Evolutionary conservation across 2,888 invertebrate species (phyloP).

Genomic region (Cheilosia pagana): DNA sequence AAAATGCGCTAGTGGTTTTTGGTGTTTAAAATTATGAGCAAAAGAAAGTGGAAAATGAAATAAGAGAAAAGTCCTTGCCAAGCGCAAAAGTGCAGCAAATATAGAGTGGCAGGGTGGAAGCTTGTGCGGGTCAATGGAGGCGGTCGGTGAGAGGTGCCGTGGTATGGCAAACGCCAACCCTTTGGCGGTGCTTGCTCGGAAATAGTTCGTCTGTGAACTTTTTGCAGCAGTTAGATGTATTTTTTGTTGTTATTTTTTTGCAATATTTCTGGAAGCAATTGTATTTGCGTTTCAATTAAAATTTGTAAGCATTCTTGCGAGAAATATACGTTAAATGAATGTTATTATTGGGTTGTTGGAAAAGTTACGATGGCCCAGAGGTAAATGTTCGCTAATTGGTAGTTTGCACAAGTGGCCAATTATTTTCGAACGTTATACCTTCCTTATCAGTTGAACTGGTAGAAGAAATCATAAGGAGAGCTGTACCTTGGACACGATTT

Average conservation of each 20-base stretch:
- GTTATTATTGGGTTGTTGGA: neutral
- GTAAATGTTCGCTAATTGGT: neutral
- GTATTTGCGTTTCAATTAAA: neutral
- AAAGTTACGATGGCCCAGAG: neutral
- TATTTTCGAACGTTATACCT: too few species aligned
- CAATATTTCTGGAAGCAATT: neutral
- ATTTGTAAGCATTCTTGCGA: neutral
- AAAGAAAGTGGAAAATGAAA: slow-evolving; percentile 15
- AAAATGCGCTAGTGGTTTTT: slow-evolving; percentile 44
- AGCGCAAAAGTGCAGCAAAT: slow-evolving; percentile 30
- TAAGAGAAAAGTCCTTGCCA: slow-evolving; percentile 34
- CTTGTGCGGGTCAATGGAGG: slow-evolving; percentile 33
- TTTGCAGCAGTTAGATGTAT: neutral
- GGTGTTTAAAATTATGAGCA: slow-evolving; percentile 39
- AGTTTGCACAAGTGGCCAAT: neutral
- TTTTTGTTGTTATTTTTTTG: neutral
- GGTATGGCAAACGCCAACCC: slow-evolving; percentile 50
- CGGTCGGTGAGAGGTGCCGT: neutral
- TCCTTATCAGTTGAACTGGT: too few species aligned
- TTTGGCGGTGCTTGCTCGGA: slow-evolving; percentile 1
- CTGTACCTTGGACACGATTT: too few species aligned
- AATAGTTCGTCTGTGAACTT: slow-evolving; percentile 13
- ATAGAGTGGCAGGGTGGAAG: slow-evolving; percentile 21
- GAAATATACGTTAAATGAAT: neutral
- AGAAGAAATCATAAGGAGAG: too few species aligned